Evolutionary conservation across 1,140 invertebrate species (phyloP).

Genomic region (Sogatella furcifera): DNA sequence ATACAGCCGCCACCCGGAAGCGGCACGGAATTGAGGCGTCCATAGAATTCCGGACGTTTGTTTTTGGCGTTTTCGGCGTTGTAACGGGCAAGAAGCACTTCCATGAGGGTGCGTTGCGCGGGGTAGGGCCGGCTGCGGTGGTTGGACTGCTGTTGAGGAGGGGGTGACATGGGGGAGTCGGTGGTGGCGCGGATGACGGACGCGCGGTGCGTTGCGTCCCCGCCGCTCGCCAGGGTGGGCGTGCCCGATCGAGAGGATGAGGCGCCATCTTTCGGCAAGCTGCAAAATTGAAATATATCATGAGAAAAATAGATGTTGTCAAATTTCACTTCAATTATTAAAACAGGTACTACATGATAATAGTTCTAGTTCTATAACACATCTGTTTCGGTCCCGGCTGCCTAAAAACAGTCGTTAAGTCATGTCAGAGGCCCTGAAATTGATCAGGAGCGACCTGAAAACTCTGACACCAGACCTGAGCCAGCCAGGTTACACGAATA

Average conservation of each 20-base stretch:
- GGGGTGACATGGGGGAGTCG: constrained; percentile 70
- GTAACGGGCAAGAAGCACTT: constrained; percentile 46
- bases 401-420: too few relatives aligned
- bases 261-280: constrained; percentile 30
- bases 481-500: too few relatives aligned
- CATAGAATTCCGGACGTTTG: constrained; percentile 66
- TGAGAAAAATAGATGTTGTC: too few relatives aligned
- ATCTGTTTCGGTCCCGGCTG: too few relatives aligned
- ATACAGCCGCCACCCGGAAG: constrained; percentile 35
- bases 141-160: constrained; percentile 22
- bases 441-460: too few relatives aligned
- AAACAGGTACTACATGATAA: too few relatives aligned
- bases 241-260: constrained; percentile 20
- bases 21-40: constrained; percentile 46
- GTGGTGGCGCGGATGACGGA: constrained; percentile 66
- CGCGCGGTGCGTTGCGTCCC: constrained; percentile 36
- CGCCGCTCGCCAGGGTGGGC: background rate
- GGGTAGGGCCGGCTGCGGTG: constrained; percentile 4
- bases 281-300: constrained; percentile 10
- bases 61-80: constrained; percentile 30
- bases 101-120: constrained; percentile 41
- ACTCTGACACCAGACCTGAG: too few relatives aligned
- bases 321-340: too few relatives aligned
- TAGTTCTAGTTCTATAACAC: too few relatives aligned
- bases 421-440: too few relatives aligned